Conservation (phyloP, 2,113 vertebrate species). For the Oryzias celebensis region DNA sequence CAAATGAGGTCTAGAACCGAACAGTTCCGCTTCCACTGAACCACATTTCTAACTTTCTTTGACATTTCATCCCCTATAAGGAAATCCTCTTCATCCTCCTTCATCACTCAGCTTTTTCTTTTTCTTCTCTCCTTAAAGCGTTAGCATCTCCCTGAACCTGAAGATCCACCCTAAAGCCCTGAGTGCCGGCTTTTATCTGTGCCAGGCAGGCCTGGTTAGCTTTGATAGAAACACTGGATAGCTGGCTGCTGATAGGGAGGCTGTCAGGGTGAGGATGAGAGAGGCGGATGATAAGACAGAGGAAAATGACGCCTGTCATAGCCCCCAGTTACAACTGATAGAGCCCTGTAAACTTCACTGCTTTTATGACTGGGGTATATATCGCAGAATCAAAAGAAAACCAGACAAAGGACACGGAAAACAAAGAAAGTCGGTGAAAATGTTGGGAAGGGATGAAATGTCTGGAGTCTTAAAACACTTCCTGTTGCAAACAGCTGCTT, state of each 20-base stretch:
- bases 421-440: background rate
- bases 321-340: slow-evolving; percentile 42
- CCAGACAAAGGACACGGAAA: slow-evolving; percentile 1
- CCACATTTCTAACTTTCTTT: too few species aligned
- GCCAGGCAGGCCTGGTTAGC: slow-evolving; percentile 60
- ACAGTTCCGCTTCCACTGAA: too few species aligned
- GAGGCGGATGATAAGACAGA: slow-evolving; percentile 50
- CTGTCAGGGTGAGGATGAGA: slow-evolving; percentile 29
- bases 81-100: slow-evolving; percentile 5
- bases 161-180: slow-evolving; percentile 39
- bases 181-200: slow-evolving; percentile 55
- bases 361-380: background rate
- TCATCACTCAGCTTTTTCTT: slow-evolving; percentile 23
- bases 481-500: background rate
- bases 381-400: background rate
- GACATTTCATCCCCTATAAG: too few species aligned
- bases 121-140: slow-evolving; percentile 27
- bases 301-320: slow-evolving; percentile 53
- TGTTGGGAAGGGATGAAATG: background rate
- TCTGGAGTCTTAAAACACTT: background rate
- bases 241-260: slow-evolving; percentile 39
- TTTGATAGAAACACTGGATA: slow-evolving; percentile 58
- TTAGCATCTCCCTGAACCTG: slow-evolving; percentile 36
- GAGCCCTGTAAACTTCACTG: slow-evolving; percentile 29
- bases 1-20: too few species aligned